phyloP scores from a whole-genome alignment of 2,888 invertebrate species.

The Myathropa florea region DNA sequence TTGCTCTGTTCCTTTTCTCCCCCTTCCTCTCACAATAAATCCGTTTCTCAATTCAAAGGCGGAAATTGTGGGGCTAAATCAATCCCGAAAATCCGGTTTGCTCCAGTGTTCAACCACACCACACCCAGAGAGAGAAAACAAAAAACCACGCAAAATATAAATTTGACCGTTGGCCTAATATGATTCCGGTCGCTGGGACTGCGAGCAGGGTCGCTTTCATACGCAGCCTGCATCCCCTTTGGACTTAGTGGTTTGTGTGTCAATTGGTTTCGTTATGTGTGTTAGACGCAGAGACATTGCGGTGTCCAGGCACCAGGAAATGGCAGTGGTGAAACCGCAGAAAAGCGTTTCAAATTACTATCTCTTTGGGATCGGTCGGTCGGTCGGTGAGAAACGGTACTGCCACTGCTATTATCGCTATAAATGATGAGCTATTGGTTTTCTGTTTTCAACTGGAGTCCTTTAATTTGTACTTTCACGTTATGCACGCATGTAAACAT shows the following conservation, averaged over 20 bases:
- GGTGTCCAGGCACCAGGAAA: constrained; percentile 50
- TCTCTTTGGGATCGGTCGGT: constrained; percentile 52
- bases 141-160: constrained; percentile 58
- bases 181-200: constrained; percentile 31
- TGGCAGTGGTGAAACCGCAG: constrained; percentile 49
- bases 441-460: constrained; percentile 13
- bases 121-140: not conserved
- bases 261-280: constrained; percentile 46
- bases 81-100: constrained; percentile 58
- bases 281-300: constrained; percentile 54
- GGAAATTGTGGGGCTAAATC: constrained; percentile 66
- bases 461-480: constrained; percentile 49
- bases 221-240: constrained; percentile 2
- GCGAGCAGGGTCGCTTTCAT: constrained; percentile 33
- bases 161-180: constrained; percentile 49
- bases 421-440: constrained; percentile 41
- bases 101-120: constrained; percentile 23
- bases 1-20: not conserved
- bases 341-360: constrained; percentile 61
- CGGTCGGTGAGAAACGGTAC: constrained; percentile 11
- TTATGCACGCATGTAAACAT: constrained; percentile 28
- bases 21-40: not conserved
- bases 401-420: constrained; percentile 6
- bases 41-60: constrained; percentile 25
- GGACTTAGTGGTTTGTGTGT: constrained; percentile 22